Evolutionary conservation across 2,797 vertebrate species (phyloP).

Genomic region (Spondyliosoma cantharus): DNA sequence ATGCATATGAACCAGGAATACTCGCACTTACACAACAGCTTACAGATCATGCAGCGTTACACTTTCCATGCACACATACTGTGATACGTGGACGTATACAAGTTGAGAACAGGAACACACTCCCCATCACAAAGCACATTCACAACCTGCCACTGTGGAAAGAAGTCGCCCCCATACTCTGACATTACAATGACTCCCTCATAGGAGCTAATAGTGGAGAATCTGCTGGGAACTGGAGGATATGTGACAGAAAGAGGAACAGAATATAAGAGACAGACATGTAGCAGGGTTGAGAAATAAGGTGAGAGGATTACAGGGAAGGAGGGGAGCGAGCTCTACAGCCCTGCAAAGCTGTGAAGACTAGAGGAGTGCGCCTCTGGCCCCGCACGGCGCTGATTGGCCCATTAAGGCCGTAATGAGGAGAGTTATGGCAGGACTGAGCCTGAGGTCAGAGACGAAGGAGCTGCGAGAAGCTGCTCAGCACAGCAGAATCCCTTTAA

Average conservation of each 20-base stretch:
- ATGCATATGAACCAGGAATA: neutral
- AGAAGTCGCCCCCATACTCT: neutral
- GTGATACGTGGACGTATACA: neutral
- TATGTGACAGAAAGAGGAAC: neutral
- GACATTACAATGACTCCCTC: neutral
- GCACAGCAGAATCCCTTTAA: slow-evolving; percentile 44
- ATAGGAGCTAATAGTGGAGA: neutral
- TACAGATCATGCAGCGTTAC: neutral
- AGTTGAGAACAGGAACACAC: neutral
- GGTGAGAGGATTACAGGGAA: slow-evolving; percentile 6
- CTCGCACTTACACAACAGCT: neutral
- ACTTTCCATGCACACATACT: neutral
- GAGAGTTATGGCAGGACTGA: slow-evolving; percentile 61
- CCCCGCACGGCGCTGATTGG: slow-evolving; percentile 48
- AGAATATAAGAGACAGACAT: neutral
- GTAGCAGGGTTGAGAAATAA: slow-evolving; percentile 9
- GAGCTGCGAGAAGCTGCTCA: slow-evolving; percentile 46
- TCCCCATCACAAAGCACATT: neutral
- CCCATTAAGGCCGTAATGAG: slow-evolving; percentile 69
- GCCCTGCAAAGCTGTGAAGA: slow-evolving; percentile 33
- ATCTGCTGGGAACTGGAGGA: neutral
- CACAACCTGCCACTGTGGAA: slow-evolving; percentile 1
- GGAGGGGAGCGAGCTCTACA: neutral
- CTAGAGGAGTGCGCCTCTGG: slow-evolving; percentile 37
- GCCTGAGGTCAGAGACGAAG: slow-evolving; percentile 54